phyloP scores from a whole-genome alignment of 23 tunicate genomes.

The Oikopleura dioica region DNA sequence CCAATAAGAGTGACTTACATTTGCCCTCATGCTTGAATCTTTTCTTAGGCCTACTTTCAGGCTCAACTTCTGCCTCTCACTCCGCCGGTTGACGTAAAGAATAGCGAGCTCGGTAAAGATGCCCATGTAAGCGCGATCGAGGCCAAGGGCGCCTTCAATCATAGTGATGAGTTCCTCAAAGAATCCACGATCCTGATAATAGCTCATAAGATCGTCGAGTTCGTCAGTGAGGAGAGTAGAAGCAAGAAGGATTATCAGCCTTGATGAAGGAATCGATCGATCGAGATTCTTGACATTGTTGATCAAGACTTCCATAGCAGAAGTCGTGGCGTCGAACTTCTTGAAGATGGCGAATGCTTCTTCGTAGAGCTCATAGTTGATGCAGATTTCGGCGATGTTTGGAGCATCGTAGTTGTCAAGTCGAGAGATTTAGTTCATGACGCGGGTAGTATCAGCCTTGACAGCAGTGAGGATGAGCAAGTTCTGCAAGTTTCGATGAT shows the following conservation, averaged over 20 bases:
- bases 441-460: slow-evolving; percentile 82
- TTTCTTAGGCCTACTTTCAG: too few relatives aligned
- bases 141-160: slow-evolving; percentile 93
- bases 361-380: slow-evolving; percentile 73
- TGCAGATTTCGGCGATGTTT: slow-evolving; percentile 84
- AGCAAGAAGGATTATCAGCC: slow-evolving; percentile 24
- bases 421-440: slow-evolving; percentile 89
- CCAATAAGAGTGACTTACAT: too few relatives aligned
- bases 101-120: slow-evolving; percentile 95
- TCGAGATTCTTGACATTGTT: slow-evolving; percentile 87
- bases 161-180: slow-evolving; percentile 86
- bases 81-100: slow-evolving; percentile 73
- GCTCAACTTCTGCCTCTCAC: slow-evolving; percentile 73
- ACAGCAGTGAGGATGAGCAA: slow-evolving; percentile 75
- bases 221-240: slow-evolving; percentile 85
- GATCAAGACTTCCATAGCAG: slow-evolving; percentile 90
- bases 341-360: slow-evolving; percentile 97
- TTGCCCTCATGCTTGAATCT: too few relatives aligned
- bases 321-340: slow-evolving; percentile 92
- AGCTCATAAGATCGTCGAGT: slow-evolving; percentile 72
- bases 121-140: slow-evolving; percentile 98
- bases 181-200: slow-evolving; percentile 92
- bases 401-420: slow-evolving; percentile 97
- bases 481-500: slow-evolving; percentile 78
- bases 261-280: slow-evolving; percentile 17